Evolutionary conservation across 2,888 invertebrate species (phyloP).

Genomic region (Eubasilissa splendida): DNA sequence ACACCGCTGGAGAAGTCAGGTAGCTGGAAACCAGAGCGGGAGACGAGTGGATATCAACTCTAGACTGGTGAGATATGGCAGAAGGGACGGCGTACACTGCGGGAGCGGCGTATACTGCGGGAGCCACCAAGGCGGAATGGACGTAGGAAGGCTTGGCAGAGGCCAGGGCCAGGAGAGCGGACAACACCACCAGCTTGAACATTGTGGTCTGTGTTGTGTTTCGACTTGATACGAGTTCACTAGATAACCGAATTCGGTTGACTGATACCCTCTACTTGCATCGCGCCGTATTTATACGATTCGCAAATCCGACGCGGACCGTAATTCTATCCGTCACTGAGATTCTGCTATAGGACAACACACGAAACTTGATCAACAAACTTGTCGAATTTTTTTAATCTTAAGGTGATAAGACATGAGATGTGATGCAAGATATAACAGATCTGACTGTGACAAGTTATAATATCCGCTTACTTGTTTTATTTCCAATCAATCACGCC

Average conservation of each 20-base stretch:
- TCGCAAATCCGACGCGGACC: not conserved
- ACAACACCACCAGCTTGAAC: conserved; percentile 76
- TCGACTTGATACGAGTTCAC: conserved; percentile 51
- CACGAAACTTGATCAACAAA: too few relatives aligned
- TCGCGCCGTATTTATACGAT: conserved; percentile 47
- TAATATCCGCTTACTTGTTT: too few relatives aligned
- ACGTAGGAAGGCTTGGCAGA: conserved; percentile 70
- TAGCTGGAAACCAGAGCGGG: conserved; percentile 61
- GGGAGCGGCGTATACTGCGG: conserved; percentile 57
- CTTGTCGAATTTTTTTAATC: too few relatives aligned
- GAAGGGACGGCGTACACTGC: conserved; percentile 59
- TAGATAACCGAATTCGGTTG: conserved; percentile 55
- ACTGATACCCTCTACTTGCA: conserved; percentile 46
- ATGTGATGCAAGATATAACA: too few relatives aligned
- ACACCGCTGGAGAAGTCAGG: conserved; percentile 64
- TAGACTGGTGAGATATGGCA: conserved; percentile 64
- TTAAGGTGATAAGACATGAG: too few relatives aligned
- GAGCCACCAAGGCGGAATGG: conserved; percentile 59
- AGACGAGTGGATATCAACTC: conserved; percentile 62
- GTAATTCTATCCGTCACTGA: too few relatives aligned
- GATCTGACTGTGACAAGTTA: too few relatives aligned
- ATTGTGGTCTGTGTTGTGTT: conserved; percentile 70
- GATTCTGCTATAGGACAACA: too few relatives aligned
- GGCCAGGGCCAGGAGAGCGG: conserved; percentile 74
- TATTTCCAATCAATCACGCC: too few relatives aligned